phyloP scores from a whole-genome alignment of 2,113 vertebrate species.

The Salminus brasiliensis region DNA sequence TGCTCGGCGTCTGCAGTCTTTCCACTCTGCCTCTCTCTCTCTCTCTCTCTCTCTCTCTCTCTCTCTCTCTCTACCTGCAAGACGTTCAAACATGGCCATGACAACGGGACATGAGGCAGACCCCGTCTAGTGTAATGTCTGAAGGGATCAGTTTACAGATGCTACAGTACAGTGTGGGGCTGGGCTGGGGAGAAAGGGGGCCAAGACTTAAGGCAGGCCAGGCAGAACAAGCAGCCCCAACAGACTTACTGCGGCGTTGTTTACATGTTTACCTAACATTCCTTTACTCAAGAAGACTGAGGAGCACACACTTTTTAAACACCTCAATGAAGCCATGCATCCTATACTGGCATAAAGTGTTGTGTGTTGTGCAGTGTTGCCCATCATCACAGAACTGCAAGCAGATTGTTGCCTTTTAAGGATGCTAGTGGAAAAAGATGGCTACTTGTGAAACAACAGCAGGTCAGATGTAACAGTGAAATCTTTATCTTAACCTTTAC shows the following conservation, averaged over 20 bases:
- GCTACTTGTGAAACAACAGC: too few relatives aligned
- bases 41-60: too few relatives aligned
- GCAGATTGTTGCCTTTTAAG: too few relatives aligned
- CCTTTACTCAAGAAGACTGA: slow-evolving; percentile 4
- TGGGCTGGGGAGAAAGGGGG: slow-evolving; percentile 24
- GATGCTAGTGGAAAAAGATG: too few relatives aligned
- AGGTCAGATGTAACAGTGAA: too few relatives aligned
- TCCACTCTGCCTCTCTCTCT: too few relatives aligned
- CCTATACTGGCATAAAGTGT: neutral
- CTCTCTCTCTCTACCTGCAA: slow-evolving; percentile 19
- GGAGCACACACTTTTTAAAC: neutral
- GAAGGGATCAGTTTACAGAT: slow-evolving; percentile 55
- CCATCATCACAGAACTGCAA: too few relatives aligned
- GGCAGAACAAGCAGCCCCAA: slow-evolving; percentile 15
- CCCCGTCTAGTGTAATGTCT: slow-evolving; percentile 39
- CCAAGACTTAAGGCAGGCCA: slow-evolving; percentile 16
- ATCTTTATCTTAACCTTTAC: too few relatives aligned
- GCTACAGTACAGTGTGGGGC: slow-evolving; percentile 29
- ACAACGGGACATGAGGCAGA: slow-evolving; percentile 50
- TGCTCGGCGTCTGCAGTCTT: slow-evolving; percentile 14
- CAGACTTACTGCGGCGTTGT: slow-evolving; percentile 32
- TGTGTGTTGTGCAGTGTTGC: too few relatives aligned
- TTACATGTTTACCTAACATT: slow-evolving; percentile 41
- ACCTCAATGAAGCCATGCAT: too few relatives aligned
- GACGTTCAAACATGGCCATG: slow-evolving; percentile 48